These are phyloP conservation scores for Catamblyrhynchus diadema DNA, from an alignment of 2,797 vertebrate species.

Conservation along the genomic window DNA sequence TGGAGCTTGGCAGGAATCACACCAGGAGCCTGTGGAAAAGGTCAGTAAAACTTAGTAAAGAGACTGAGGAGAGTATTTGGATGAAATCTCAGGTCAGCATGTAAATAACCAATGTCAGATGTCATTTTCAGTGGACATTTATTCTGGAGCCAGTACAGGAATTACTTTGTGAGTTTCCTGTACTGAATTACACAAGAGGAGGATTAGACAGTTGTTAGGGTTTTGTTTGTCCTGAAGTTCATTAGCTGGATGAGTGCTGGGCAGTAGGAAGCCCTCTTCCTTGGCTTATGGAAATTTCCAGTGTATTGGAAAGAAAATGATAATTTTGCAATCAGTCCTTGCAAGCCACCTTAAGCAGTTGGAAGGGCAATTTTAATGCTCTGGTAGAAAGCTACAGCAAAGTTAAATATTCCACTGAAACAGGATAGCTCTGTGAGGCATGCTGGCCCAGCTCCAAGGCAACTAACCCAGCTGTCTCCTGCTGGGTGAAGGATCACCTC, in stretches of 20 bases:
- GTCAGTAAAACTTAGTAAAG: background rate
- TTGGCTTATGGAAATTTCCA: slow-evolving; percentile 14
- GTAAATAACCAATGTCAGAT: background rate
- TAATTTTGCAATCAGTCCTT: background rate
- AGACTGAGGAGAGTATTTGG: background rate
- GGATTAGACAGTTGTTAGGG: background rate
- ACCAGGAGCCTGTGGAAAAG: background rate
- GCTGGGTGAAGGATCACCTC: slow-evolving; percentile 20
- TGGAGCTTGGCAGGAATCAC: background rate
- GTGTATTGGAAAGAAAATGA: fast-evolving
- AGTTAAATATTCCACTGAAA: slow-evolving; percentile 22
- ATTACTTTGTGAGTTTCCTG: slow-evolving; percentile 33
- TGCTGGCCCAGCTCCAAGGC: background rate
- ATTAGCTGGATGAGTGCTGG: background rate
- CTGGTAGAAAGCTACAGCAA: background rate
- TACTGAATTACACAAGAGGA: background rate
- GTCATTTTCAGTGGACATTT: slow-evolving; percentile 20
- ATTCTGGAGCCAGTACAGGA: slow-evolving; percentile 6
- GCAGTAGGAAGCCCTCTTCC: background rate
- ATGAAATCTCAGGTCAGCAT: background rate
- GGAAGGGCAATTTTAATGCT: background rate
- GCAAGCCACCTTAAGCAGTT: background rate
- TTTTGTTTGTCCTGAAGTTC: background rate
- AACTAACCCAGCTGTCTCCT: background rate
- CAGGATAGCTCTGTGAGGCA: slow-evolving; percentile 6